Percentiles rank a stretch among this genome's conserved stretches.
phyloP scores from a whole-genome alignment of 2,113 vertebrate species.

The Gasterosteus aculeatus region DNA sequence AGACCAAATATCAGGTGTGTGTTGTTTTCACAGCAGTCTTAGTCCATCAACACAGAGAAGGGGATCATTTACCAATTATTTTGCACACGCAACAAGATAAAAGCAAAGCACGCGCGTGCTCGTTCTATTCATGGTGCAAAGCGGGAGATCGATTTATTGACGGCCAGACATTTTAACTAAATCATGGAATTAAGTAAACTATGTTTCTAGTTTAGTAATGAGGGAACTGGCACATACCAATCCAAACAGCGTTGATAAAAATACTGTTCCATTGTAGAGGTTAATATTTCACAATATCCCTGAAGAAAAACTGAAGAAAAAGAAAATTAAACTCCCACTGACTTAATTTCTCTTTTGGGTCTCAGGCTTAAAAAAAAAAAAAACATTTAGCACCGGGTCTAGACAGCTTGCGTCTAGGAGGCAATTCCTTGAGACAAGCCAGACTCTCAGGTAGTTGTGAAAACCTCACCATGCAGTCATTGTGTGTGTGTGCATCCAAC shows the following conservation, averaged over 20 bases:
- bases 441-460: slow-evolving; percentile 57
- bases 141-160: slow-evolving; percentile 4
- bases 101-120: slow-evolving; percentile 19
- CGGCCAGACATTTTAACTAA: background rate
- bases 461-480: slow-evolving; percentile 45
- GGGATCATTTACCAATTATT: slow-evolving; percentile 17
- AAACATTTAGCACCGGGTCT: slow-evolving; percentile 15
- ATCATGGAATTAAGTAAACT: background rate
- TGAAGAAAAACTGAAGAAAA: background rate
- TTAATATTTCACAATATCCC: slow-evolving; percentile 6
- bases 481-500: slow-evolving; percentile 19
- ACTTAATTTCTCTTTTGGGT: slow-evolving; percentile 3
- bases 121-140: slow-evolving; percentile 15
- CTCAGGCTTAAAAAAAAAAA: background rate
- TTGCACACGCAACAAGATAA: slow-evolving; percentile 3
- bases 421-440: slow-evolving; percentile 37
- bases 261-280: background rate
- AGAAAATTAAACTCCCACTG: background rate
- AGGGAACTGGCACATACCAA: background rate
- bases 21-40: slow-evolving; percentile 25
- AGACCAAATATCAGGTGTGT: background rate
- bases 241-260: background rate
- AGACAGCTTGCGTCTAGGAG: slow-evolving; percentile 39
- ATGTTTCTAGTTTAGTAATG: background rate
- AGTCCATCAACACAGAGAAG: slow-evolving; percentile 2